Evolutionary conservation across 1,140 invertebrate species (phyloP).

Genomic region (Pentalonia nigronervosa): DNA sequence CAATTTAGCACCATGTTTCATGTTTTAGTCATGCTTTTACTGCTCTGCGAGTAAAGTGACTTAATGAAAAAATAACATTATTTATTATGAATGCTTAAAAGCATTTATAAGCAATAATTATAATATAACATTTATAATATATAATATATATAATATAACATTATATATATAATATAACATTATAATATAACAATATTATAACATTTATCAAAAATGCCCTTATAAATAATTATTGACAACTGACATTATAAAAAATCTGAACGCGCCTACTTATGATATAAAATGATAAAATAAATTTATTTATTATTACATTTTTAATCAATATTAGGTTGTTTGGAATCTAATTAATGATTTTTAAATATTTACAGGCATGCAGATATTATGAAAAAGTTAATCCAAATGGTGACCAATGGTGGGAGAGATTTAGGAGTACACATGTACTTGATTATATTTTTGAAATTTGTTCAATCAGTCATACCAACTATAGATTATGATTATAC

Average conservation of each 20-base stretch:
- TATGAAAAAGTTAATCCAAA: slow-evolving; percentile 99
- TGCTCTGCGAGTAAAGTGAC: too few species aligned
- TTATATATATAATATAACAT: background rate
- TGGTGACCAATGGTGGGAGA: slow-evolving; percentile 93
- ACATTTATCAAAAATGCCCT: background rate
- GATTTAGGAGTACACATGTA: slow-evolving; percentile 98
- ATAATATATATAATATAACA: too few species aligned
- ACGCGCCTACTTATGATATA: background rate
- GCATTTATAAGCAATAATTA: background rate
- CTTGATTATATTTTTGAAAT: slow-evolving; percentile 99
- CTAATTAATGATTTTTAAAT: slow-evolving; percentile 56
- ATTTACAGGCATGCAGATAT: slow-evolving; percentile 92
- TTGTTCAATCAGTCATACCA: slow-evolving; percentile 98
- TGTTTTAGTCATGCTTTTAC: too few species aligned
- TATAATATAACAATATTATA: background rate
- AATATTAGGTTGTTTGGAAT: background rate
- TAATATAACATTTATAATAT: background rate
- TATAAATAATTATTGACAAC: background rate
- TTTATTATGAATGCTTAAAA: background rate
- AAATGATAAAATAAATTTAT: background rate
- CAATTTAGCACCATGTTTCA: too few species aligned
- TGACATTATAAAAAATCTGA: background rate
- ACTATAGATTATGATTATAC: slow-evolving; percentile 99
- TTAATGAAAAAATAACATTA: too few species aligned
- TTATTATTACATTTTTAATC: too few species aligned